Evolutionary conservation across 2,113 vertebrate genomes (phyloP).

Genomic region (Rhinolophus sinicus): DNA sequence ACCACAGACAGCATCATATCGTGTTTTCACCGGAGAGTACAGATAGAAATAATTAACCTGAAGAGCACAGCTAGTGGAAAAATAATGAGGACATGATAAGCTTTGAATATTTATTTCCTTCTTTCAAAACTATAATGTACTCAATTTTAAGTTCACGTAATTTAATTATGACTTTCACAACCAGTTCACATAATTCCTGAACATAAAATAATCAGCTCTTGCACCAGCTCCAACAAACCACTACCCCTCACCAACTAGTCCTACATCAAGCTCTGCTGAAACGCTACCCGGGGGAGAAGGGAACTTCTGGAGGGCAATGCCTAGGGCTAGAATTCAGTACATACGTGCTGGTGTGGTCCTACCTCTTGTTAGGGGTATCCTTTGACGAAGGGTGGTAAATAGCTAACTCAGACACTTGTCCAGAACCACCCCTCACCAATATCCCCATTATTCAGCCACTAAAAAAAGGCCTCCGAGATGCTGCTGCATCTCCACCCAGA

Average conservation of each 20-base stretch:
- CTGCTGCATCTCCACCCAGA: not conserved
- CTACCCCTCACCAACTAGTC: conserved; percentile 37
- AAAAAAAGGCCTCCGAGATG: not conserved
- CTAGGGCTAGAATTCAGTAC: not conserved
- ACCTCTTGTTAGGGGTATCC: not conserved
- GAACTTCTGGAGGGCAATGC: not conserved
- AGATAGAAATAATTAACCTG: not conserved
- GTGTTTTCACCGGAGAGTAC: not conserved
- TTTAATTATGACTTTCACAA: not conserved
- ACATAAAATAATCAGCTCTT: not conserved
- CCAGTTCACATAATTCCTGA: not conserved
- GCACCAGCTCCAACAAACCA: not conserved
- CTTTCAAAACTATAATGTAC: not conserved
- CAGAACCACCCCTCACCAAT: not conserved
- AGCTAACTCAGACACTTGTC: not conserved
- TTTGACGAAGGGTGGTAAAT: not conserved
- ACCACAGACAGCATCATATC: not conserved
- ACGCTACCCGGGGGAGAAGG: not conserved
- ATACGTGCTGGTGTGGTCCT: not conserved
- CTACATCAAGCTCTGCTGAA: conserved; percentile 45
- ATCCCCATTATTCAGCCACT: not conserved
- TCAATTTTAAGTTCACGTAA: not conserved
- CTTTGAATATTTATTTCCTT: not conserved
- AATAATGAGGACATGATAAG: not conserved
- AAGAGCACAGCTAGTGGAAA: not conserved